These are phyloP conservation scores for Triplophysa bombifrons DNA, from an alignment of 2,797 vertebrate species.

Conservation along the genomic window DNA sequence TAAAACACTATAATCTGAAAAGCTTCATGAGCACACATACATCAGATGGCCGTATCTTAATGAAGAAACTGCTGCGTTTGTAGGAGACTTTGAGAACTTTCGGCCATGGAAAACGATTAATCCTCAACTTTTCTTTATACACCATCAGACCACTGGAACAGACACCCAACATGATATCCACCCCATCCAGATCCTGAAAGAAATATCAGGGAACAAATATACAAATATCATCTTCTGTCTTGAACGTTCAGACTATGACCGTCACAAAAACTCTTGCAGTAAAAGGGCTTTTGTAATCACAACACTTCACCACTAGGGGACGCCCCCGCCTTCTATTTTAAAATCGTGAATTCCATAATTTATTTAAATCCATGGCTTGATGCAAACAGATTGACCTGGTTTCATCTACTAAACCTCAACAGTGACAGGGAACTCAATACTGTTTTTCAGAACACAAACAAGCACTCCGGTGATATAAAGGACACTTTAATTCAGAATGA, in stretches of 20 bases:
- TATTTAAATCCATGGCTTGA: constrained; percentile 62
- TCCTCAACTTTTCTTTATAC: constrained; percentile 90
- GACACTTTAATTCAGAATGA: neutral
- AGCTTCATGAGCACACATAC: constrained; percentile 61
- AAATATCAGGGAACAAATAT: neutral
- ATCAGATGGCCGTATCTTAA: constrained; percentile 89
- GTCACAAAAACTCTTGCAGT: neutral
- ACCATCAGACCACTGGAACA: constrained; percentile 90
- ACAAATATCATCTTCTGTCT: neutral
- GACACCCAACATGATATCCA: constrained; percentile 89
- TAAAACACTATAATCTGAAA: neutral
- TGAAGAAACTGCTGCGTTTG: constrained; percentile 90
- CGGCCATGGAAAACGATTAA: constrained; percentile 91
- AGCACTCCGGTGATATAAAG: constrained; percentile 7
- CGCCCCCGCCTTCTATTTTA: constrained; percentile 27
- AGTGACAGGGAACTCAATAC: constrained; percentile 46
- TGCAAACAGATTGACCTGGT: constrained; percentile 71
- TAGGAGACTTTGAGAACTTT: constrained; percentile 93
- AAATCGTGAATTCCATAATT: constrained; percentile 21
- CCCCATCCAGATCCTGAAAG: constrained; percentile 84
- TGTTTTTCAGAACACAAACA: constrained; percentile 22
- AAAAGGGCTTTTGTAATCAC: constrained; percentile 34
- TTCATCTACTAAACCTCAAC: constrained; percentile 59
- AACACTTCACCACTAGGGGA: constrained; percentile 54
- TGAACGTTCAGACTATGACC: neutral